A percentile compares a stretch with the other conserved stretches of the same genome.
These are phyloP conservation scores for Toxonevra muliebris DNA, from an alignment of 2,888 invertebrate species.

Conservation along the genomic window DNA sequence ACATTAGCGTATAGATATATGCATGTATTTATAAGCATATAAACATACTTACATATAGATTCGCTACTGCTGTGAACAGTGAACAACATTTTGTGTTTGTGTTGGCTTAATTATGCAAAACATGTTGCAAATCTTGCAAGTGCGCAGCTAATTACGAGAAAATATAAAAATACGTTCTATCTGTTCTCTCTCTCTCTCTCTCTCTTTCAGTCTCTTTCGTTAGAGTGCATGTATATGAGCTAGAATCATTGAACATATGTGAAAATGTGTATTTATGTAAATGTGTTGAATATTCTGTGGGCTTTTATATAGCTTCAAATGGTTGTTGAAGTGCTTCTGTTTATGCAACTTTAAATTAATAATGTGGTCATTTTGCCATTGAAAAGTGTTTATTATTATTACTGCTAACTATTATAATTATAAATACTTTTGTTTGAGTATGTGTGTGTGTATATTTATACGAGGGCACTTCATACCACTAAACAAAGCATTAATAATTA, in stretches of 20 bases:
- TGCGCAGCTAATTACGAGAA: neutral
- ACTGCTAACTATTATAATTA: no score
- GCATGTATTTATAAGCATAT: neutral
- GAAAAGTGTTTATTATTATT: no score
- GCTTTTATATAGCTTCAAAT: neutral
- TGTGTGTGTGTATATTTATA: no score
- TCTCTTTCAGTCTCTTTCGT: no score
- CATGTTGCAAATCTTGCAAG: slow-evolving; percentile 2
- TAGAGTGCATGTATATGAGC: neutral
- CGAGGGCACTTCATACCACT: no score
- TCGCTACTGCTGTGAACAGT: neutral
- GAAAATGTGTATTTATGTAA: neutral
- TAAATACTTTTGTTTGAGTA: no score
- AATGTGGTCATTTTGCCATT: neutral
- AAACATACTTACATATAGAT: neutral
- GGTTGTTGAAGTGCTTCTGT: neutral
- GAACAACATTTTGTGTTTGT: neutral
- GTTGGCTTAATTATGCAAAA: slow-evolving; percentile 7
- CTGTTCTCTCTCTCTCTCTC: neutral
- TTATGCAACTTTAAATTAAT: neutral
- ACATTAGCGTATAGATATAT: neutral
- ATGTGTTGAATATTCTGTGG: neutral
- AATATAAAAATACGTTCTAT: neutral
- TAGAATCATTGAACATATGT: neutral
- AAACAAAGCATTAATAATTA: no score